A percentile compares a stretch with the other conserved stretches of the same genome.
phyloP scores from a whole-genome alignment of 2,797 vertebrate genomes.

The Microhierax caerulescens region DNA sequence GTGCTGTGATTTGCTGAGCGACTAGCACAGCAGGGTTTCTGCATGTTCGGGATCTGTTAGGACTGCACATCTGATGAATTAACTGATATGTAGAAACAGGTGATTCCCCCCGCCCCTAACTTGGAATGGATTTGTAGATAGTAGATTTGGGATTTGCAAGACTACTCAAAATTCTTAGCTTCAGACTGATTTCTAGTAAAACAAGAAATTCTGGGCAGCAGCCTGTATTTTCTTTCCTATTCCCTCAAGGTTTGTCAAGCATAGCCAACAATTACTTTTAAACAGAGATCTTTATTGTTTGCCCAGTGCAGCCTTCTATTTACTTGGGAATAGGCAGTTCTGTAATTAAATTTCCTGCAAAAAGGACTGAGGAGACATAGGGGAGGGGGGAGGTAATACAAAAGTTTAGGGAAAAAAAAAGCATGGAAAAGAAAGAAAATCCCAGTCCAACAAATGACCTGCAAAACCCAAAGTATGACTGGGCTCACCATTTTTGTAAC shows the following conservation, averaged over 20 bases:
- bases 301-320: not conserved
- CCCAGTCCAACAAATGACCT: not conserved
- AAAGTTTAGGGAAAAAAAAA: not conserved
- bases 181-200: not conserved
- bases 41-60: not conserved
- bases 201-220: not conserved
- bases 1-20: not conserved
- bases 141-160: not conserved
- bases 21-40: not conserved
- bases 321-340: not conserved
- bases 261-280: constrained; percentile 5
- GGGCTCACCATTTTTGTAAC: not conserved
- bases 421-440: not conserved
- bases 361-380: not conserved
- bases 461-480: not conserved
- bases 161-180: not conserved
- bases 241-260: not conserved
- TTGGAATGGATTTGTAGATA: not conserved
- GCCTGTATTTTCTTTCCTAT: not conserved
- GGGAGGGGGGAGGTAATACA: not conserved
- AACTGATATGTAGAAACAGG: not conserved
- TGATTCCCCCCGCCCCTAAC: not conserved
- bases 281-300: not conserved
- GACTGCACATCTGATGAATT: not conserved
- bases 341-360: constrained; percentile 13